These are phyloP conservation scores for Sebastes hubbsi DNA, from an alignment of 2,797 vertebrate genomes.

Conservation along the genomic window DNA sequence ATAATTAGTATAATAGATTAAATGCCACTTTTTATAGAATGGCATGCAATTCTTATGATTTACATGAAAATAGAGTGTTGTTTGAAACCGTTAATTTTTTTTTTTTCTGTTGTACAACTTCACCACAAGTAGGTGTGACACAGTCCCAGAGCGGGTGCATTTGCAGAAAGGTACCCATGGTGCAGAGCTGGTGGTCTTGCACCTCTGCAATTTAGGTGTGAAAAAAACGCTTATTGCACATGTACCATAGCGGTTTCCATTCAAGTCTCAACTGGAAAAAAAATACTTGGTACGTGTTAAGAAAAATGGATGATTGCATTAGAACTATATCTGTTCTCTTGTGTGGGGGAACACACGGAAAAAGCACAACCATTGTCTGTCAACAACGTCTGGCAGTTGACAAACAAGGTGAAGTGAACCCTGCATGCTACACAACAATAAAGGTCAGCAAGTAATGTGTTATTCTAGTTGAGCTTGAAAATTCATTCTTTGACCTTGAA, in stretches of 20 bases:
- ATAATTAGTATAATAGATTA: background rate
- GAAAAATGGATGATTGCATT: background rate
- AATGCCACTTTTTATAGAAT: background rate
- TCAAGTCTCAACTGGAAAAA: background rate
- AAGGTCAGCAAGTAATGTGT: background rate
- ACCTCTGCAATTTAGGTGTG: background rate
- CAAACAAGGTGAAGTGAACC: background rate
- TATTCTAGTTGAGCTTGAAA: background rate
- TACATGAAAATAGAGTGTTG: background rate
- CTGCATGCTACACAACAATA: background rate
- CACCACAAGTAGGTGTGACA: background rate
- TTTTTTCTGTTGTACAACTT: background rate
- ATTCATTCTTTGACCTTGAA: background rate
- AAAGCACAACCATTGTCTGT: background rate
- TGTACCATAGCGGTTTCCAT: background rate
- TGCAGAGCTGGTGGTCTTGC: background rate
- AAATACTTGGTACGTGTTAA: fast-evolving
- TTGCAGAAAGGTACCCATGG: background rate
- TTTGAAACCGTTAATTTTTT: background rate
- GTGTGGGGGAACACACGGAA: background rate
- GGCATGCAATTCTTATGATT: background rate
- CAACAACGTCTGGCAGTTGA: background rate
- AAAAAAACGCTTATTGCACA: background rate
- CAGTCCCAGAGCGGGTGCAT: background rate
- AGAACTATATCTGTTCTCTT: background rate